These are phyloP conservation scores for Trichomalopsis sarcophagae DNA, from an alignment of 1,140 invertebrate genomes.

Conservation along the genomic window DNA sequence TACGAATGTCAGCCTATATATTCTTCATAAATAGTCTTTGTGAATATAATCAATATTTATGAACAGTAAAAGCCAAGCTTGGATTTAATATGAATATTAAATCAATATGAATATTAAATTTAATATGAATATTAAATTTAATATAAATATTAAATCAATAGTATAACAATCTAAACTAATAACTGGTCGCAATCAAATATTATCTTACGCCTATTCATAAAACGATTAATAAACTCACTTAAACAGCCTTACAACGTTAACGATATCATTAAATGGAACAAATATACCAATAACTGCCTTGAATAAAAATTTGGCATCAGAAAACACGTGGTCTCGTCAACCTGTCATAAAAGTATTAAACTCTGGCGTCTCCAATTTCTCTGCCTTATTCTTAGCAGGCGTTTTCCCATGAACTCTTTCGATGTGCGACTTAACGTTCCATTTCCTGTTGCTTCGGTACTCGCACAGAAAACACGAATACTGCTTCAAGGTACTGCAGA, in stretches of 20 bases:
- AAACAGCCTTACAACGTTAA: neutral
- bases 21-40: too few species aligned
- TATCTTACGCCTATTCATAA: neutral
- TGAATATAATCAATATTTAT: neutral
- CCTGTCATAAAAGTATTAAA: neutral
- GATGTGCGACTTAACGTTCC: conserved; percentile 72
- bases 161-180: too few species aligned
- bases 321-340: neutral
- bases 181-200: neutral
- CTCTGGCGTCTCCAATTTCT: neutral
- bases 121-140: neutral
- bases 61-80: neutral
- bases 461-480: conserved; percentile 73
- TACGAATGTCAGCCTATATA: neutral
- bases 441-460: conserved; percentile 71
- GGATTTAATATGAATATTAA: neutral
- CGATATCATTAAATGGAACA: neutral
- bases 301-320: neutral
- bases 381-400: neutral
- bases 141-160: neutral
- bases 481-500: conserved; percentile 70
- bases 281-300: neutral
- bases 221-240: neutral
- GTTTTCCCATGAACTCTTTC: conserved; percentile 63
- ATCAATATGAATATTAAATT: neutral